Base-by-base conservation (phyloP, 2,113 vertebrate species). In the Burhinus bistriatus region DNA sequence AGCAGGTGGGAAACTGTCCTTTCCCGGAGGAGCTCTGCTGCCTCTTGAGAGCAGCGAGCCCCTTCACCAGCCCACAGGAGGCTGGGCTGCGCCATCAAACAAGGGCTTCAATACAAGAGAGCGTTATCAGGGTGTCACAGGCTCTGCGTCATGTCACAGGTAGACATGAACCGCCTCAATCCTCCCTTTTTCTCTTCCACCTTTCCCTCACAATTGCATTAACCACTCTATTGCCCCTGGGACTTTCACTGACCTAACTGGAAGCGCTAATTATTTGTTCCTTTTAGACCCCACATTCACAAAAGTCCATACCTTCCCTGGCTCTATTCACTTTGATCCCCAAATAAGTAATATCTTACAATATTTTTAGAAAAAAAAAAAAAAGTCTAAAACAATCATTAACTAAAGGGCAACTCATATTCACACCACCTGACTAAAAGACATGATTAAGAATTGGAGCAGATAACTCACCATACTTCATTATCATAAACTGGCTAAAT, bases 31-130 rank as follows among this genome's bases (percentile, higher is more conserved):
- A 91, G 13, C 5, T n/a, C 14, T 79, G 6, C n/a, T 32, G 26
- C 7, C n/a, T 69, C 30, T 75, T 7, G 2, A 16, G 7, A 36
- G 5, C 7, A 2, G 32, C 12, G 23, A 86, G 40, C 25, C 11
- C 16, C 6, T 86, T 83, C 25, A 70, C 0, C 0, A 70, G 27
- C 29, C 29, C 27, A 12, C 3, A 1, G 0, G 2, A 22, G 5
- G 16, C 44, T 64, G n/a, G 18, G 5, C 42, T 66, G 13, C 2
- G 1, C 13, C 13, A 6, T 30, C 51, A 75, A 87, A 75, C 23
- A 38, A 51, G 3, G 9, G 6, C 29, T 95, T 62, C 55, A 15
- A 4, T 29, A 78, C 6, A 25, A 75, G 64, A 70, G 27, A 34
- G 4, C 1, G 0, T 51, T 82, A 38, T 58, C 64, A 64, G 13